phyloP scores from a whole-genome alignment of 2,888 invertebrate species.

The Cheilosia vulpina region DNA sequence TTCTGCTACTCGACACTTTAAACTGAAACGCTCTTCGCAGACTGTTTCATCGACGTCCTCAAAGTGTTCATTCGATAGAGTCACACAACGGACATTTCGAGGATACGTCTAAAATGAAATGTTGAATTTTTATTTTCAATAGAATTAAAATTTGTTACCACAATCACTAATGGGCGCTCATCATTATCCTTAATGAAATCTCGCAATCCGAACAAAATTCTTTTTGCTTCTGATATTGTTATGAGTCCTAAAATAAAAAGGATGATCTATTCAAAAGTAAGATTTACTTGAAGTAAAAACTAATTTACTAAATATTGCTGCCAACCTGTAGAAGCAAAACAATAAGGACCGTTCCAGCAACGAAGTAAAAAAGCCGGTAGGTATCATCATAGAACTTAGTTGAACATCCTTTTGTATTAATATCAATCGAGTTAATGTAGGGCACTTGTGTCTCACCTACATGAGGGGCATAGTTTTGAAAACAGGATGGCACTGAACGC shows the following conservation, averaged over 20 bases:
- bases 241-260: neutral
- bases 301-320: neutral
- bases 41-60: slow-evolving; percentile 14
- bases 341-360: neutral
- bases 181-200: neutral
- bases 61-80: slow-evolving; percentile 44
- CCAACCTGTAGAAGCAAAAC: slow-evolving; percentile 37
- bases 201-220: neutral
- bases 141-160: slow-evolving; percentile 6
- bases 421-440: slow-evolving; percentile 77
- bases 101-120: slow-evolving; percentile 48
- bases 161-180: slow-evolving; percentile 43
- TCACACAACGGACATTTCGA: slow-evolving; percentile 52
- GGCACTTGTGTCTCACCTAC: slow-evolving; percentile 62
- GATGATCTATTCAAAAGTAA: slow-evolving; percentile 9
- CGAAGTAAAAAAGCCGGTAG: neutral
- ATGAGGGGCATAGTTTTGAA: slow-evolving; percentile 75
- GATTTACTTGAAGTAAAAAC: neutral
- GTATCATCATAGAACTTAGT: slow-evolving; percentile 20
- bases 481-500: slow-evolving; percentile 70
- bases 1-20: neutral
- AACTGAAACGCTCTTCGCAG: too few species aligned
- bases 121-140: neutral
- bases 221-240: slow-evolving; percentile 10
- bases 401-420: slow-evolving; percentile 79